Percentiles rank a stretch among this genome's conserved stretches.
Evolutionary conservation across 2,888 invertebrate species (phyloP).

Genomic region (Elaeidobius kamerunicus): DNA sequence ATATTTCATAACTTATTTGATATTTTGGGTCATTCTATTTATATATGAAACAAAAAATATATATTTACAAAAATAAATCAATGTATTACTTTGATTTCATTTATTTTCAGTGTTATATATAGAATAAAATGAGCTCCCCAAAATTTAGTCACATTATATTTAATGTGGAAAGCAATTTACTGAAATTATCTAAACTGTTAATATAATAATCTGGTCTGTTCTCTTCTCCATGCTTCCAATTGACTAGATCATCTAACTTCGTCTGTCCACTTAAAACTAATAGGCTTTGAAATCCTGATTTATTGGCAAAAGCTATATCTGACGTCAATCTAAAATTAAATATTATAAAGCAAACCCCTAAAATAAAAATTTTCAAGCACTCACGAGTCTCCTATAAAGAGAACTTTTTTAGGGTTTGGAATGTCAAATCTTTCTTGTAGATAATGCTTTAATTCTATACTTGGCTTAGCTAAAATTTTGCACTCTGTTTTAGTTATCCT

Average conservation of each 20-base stretch:
- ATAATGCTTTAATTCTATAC: slow-evolving; percentile 23
- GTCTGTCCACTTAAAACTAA: slow-evolving; percentile 23
- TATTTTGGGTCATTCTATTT: no score
- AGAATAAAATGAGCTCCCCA: no score
- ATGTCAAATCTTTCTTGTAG: slow-evolving; percentile 17
- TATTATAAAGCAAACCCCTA: not conserved
- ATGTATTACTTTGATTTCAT: no score
- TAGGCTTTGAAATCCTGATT: slow-evolving; percentile 21
- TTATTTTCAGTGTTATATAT: no score
- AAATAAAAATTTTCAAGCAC: no score
- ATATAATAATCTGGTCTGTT: slow-evolving; percentile 23
- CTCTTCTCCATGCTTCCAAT: slow-evolving; percentile 18
- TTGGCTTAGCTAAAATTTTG: slow-evolving; percentile 21
- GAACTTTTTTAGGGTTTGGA: slow-evolving; percentile 12
- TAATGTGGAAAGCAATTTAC: slow-evolving; percentile 4
- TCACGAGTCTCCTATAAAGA: slow-evolving; percentile 26
- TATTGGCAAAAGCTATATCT: slow-evolving; percentile 22
- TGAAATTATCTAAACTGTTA: slow-evolving; percentile 15
- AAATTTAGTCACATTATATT: no score
- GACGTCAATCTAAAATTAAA: slow-evolving; percentile 20
- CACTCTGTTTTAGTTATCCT: slow-evolving; percentile 14
- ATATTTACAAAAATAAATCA: no score
- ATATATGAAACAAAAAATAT: no score
- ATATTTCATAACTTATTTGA: no score
- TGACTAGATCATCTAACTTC: slow-evolving; percentile 20